Percentiles rank a stretch among this genome's conserved stretches.
phyloP scores from a whole-genome alignment of 2,888 invertebrate species.

The Agrotis exclamationis region DNA sequence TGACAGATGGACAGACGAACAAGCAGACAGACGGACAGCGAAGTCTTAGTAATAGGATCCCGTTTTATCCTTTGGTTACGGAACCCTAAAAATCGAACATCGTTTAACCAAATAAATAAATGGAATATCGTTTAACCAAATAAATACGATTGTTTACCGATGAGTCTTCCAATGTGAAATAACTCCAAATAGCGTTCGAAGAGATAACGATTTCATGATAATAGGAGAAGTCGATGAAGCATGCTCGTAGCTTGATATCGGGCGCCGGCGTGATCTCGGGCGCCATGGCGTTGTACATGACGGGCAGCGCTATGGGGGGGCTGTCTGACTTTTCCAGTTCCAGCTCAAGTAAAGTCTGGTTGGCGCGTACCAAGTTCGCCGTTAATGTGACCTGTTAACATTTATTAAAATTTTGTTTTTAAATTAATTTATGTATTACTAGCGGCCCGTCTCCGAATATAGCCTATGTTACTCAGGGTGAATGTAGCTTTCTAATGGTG shows the following conservation, averaged over 20 bases:
- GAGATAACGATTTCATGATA: slow-evolving; percentile 84
- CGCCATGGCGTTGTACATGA: slow-evolving; percentile 88
- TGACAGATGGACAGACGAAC: no score
- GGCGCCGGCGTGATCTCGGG: slow-evolving; percentile 87
- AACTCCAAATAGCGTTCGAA: slow-evolving; percentile 86
- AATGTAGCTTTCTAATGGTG: no score
- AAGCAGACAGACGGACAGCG: no score
- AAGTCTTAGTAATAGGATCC: no score
- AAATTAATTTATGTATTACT: no score
- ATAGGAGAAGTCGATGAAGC: slow-evolving; percentile 91
- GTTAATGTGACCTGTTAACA: slow-evolving; percentile 88
- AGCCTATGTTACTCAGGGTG: no score
- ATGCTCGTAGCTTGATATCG: slow-evolving; percentile 90
- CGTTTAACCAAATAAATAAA: no score
- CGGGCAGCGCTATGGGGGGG: slow-evolving; percentile 88
- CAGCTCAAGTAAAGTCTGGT: slow-evolving; percentile 86
- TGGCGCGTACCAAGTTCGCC: slow-evolving; percentile 88
- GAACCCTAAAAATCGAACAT: no score
- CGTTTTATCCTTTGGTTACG: no score
- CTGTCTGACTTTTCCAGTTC: slow-evolving; percentile 91
- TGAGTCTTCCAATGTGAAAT: slow-evolving; percentile 70
- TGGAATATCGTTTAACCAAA: not conserved
- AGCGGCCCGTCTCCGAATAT: no score
- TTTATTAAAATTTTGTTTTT: no score
- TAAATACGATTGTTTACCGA: slow-evolving; percentile 12